phyloP scores from a whole-genome alignment of 92 coral and sea anemone genomes.

The Muricea muricata region DNA sequence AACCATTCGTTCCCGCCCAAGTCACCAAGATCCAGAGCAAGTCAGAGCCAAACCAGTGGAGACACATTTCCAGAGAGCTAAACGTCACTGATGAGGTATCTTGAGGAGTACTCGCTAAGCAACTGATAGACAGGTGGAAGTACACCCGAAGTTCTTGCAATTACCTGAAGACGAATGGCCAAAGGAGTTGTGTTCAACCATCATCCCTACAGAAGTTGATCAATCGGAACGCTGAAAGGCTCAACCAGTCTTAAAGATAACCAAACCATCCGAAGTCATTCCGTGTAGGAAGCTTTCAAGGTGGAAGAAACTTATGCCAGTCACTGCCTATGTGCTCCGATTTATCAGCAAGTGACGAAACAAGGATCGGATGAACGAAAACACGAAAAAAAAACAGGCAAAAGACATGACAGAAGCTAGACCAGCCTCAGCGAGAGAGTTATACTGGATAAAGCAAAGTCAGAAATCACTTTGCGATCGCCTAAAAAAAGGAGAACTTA shows the following conservation, averaged over 20 bases:
- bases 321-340: slow-evolving; percentile 58
- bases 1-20: slow-evolving; percentile 23
- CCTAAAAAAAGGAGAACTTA: slow-evolving; percentile 40
- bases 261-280: slow-evolving; percentile 33
- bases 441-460: too few relatives aligned
- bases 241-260: slow-evolving; percentile 4
- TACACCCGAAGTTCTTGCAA: too few relatives aligned
- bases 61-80: too few relatives aligned
- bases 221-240: slow-evolving; percentile 36
- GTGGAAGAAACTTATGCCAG: slow-evolving; percentile 59
- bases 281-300: slow-evolving; percentile 52
- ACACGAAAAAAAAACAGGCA: background rate
- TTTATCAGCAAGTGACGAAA: slow-evolving; percentile 28
- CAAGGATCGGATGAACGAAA: background rate
- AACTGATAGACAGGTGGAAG: slow-evolving; percentile 49
- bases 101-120: slow-evolving; percentile 44
- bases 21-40: slow-evolving; percentile 23
- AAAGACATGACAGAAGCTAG: background rate
- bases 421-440: slow-evolving; percentile 29
- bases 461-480: slow-evolving; percentile 12
- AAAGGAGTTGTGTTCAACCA: slow-evolving; percentile 1
- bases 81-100: slow-evolving; percentile 61
- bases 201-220: slow-evolving; percentile 46
- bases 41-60: too few relatives aligned
- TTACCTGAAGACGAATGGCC: too few relatives aligned